A percentile compares a stretch with the other conserved stretches of the same genome.
phyloP scores from a whole-genome alignment of 2,888 invertebrate genomes.

The Apantesis nais region DNA sequence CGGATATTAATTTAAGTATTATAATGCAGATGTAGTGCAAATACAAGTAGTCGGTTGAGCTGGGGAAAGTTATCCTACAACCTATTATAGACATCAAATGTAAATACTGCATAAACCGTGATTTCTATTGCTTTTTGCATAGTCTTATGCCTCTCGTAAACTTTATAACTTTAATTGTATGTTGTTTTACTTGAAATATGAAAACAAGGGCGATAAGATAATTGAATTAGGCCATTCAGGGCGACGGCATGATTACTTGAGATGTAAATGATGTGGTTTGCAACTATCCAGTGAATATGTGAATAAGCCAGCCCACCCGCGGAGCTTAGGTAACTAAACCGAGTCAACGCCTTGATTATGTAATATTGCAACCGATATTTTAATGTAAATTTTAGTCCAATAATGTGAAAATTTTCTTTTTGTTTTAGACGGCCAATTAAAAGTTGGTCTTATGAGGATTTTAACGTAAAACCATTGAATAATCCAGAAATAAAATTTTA shows the following conservation, averaged over 20 bases:
- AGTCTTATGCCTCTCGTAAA: constrained; percentile 10
- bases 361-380: constrained; percentile 34
- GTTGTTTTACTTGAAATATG: constrained; percentile 31
- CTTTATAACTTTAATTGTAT: constrained; percentile 32
- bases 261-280: constrained; percentile 54
- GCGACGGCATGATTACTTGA: constrained; percentile 44
- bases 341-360: constrained; percentile 36
- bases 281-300: constrained; percentile 48
- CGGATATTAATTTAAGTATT: constrained; percentile 32
- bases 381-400: constrained; percentile 29
- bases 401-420: constrained; percentile 8
- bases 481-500: constrained; percentile 29
- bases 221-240: constrained; percentile 37
- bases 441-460: constrained; percentile 26
- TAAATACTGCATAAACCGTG: constrained; percentile 42
- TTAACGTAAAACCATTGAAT: constrained; percentile 26
- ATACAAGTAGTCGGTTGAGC: constrained; percentile 33
- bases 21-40: constrained; percentile 31
- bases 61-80: constrained; percentile 42
- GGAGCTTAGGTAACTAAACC: constrained; percentile 29
- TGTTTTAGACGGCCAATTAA: constrained; percentile 24
- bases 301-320: constrained; percentile 53
- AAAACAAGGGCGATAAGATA: constrained; percentile 41
- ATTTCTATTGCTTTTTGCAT: constrained; percentile 42
- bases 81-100: constrained; percentile 48